Base-by-base conservation (phyloP, 1,140 invertebrate species). In the Bombus polaris region DNA sequence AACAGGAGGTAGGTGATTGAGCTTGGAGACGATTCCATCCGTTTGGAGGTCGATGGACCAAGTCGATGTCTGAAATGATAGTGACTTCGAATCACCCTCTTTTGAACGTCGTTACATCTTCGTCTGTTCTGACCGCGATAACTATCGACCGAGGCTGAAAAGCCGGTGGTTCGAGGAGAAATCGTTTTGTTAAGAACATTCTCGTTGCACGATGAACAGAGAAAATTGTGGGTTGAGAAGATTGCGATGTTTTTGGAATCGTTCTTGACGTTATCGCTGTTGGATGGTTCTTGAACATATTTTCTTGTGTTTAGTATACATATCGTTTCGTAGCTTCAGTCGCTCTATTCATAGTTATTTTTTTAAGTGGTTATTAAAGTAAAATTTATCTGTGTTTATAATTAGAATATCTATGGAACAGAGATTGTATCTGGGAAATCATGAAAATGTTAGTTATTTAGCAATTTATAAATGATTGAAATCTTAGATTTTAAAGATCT, bases 21-120 rank as follows among this genome's bases (percentile, higher is more conserved):
- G 37, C 37, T 77, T 57, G 47, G 77, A 68, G 74, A 66, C 70
- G 77, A 71, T 80, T 89, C 53, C 44, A 79, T 79, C 53, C 66
- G 68, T 59, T 86, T 77, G 47, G 6, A 53, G 47, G 1, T 53
- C 18, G 47, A 53, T 53, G 47, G 18, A 53, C 18, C 47, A 85
- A 44, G 76, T 75, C 76, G 65, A 65, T 68, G 65, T 62, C 73
- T 82, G 80, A 89, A 89, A 89, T 87, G 74, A n/a, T 28, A 44
- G 78, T 42, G 57, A 75, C 72, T 81, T 90, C 77, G 88, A 78
- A 83, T 78, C 39, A 22, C 76, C 66, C 57, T 73, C 74, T 82
- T 47, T n/a, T n/a, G 82, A 53, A 85, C 88, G 62, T 32, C n/a
- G 44, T 62, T 66, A 81, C 72, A 74, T 73, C 53, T 83, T 66